Base-by-base conservation (phyloP, 2,888 invertebrate genomes). In the Deilephila porcellus region DNA sequence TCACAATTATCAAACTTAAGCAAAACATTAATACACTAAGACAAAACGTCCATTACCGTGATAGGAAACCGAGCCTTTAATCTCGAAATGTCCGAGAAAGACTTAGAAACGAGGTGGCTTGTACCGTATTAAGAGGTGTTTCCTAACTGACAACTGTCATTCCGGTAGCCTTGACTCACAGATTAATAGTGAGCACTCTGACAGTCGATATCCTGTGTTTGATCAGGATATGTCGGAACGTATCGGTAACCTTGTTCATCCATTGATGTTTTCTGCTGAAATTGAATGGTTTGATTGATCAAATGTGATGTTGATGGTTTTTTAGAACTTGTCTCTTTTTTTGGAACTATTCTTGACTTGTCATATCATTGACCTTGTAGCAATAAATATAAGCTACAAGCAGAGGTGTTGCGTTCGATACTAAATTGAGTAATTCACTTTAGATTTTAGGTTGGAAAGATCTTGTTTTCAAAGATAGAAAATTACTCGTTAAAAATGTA, bases 131-230 rank as follows among this genome's bases (percentile, higher is more conserved):
- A 52, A 52, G 67, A 52, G 52, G 67, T 67, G 67, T 67, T 63
- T 52, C 52, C 52, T 25, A 52, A 45, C 20, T 67, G 67, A 67
- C 67, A 67, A 67, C 67, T 67, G 67, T 37, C 67, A 67, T 52
- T 52, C 52, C 67, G 45, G 6, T 67, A 67, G 67, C 67, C 67
- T 52, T 67, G 67, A 67, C 67, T 63, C 63, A n/a, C 32, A 67
- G 67, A 67, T 67, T 67, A 67, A 67, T 67, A 67, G 67, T 52
- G 67, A 67, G 25, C 20, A 45, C 56, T 56, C 56, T 52, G 67
- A 67, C 67, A 67, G 63, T 56, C 64, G 56, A 72, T 72, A 64
- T 72, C 72, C 64, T 72, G 72, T 20, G 63, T 72, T 64, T 72
- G 72, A 72, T 64, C 56, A 56, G 72, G 72, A 64, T 72, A 60